Evolutionary conservation across 2,888 invertebrate genomes (phyloP), one percentile per base, ranked within the genome.

Genomic region (Polyommatus icarus): DNA sequence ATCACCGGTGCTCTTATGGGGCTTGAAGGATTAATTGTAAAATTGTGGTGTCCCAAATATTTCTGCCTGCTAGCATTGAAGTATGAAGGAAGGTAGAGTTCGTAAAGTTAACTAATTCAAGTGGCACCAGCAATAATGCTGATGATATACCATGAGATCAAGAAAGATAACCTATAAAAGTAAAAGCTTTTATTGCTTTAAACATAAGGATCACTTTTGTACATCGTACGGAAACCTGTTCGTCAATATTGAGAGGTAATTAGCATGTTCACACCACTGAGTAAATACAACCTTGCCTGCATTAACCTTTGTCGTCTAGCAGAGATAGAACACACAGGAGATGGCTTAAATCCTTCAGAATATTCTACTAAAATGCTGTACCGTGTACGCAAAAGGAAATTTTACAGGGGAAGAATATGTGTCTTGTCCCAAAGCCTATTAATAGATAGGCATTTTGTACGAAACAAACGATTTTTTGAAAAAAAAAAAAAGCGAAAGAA

Each of bases 241-340:
- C 61, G 75, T 79, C 71, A 82, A 80, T 82, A 80, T 79, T 80
- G 78, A 76, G 76, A 79, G 71, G 57, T 80, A 80, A 79, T 82
- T 81, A 81, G 78, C 80, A 78, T 78, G 79, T 75, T 76, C 76
- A 76, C 40, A 61, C 20, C 71, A 79, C 57, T 50, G 24, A 40
- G 32, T 71, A 24, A 77, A 67, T 24, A 67, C 29, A 67, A 72
- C 72, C 72, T 72, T 40, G 72, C 72, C 12, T 36, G 71, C 71
- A 36, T n/a, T 54, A 54, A 75, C 46, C 75, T 76, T 29, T 54
- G 73, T 15, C 73, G 67, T 67, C 32, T 29, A 32, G 67, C 29
- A 6, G 6, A 67, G 29, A 12, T 61, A 10, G 24, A 59, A 20
- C 18, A 54, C 1, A 12, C 46, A 46, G 46, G 46, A 54, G 54